These are phyloP conservation scores for Rousettus madagascariensis DNA, from an alignment of 2,797 vertebrate genomes.

Conservation along the genomic window DNA sequence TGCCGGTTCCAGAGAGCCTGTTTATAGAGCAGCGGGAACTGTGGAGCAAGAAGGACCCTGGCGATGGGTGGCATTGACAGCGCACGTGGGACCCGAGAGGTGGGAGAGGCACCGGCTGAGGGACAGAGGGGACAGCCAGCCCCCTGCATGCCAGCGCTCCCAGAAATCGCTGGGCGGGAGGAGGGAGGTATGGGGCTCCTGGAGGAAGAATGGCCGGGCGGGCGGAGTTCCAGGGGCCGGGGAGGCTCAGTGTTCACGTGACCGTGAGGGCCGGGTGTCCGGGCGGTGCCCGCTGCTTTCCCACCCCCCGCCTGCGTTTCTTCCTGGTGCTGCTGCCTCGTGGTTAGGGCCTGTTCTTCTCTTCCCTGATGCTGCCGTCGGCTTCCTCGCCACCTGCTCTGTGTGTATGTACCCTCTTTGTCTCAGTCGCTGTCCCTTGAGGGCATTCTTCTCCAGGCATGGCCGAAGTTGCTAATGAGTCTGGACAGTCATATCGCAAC, in stretches of 20 bases:
- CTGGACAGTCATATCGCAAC: not conserved
- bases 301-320: accelerated
- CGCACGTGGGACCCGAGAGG: not conserved
- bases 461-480: not conserved
- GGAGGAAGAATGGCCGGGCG: accelerated
- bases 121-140: not conserved
- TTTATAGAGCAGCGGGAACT: not conserved
- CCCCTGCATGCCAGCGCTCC: accelerated
- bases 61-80: not conserved
- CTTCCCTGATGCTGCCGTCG: not conserved
- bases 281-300: accelerated
- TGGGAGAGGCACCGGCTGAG: not conserved
- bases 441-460: not conserved
- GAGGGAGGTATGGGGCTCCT: not conserved
- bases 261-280: too few relatives aligned
- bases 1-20: not conserved
- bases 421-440: not conserved
- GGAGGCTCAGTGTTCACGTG: not conserved
- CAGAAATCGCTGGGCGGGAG: not conserved
- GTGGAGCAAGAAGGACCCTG: not conserved
- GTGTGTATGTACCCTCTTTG: not conserved
- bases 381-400: not conserved
- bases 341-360: too few relatives aligned
- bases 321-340: accelerated
- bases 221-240: accelerated